Evolutionary conservation across 2,797 vertebrate genomes (phyloP), one percentile per base, ranked within the genome.

Genomic region (Sebastes aleutianus): DNA sequence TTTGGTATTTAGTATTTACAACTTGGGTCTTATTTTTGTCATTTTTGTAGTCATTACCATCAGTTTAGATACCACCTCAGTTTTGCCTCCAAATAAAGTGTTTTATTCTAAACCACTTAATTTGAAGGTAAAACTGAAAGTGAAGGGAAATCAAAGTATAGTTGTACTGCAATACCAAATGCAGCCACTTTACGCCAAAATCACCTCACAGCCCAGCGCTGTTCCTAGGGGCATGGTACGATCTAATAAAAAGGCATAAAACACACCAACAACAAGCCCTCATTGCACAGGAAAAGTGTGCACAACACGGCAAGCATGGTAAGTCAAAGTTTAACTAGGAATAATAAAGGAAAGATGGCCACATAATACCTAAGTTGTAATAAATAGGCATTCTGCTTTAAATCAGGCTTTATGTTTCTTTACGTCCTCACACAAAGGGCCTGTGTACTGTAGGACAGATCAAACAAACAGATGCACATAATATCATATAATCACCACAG

Each of bases 391-490:
- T 22, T 62, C 4, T 56, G 10, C 14, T 50, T 61, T 68, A 67
- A 18, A 29, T 36, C 22, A 56, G 27, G 2, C 50, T 50, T 50
- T 6, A 20, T 27, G 16, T 56, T 22, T 65, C 18, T 54, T 67
- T 18, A 20, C 1, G 6, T 54, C 2, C 18, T 29, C 2, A 26
- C n/a, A 73, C 29, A 47, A 47, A 47, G 3, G 43, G 43, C 20
- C 18, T 9, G 18, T 53, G 18, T 9, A 54, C 20, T 54, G 50
- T 54, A 54, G 47, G 36, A 73, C 56, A 74, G 12, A 70, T 80
- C 67, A 84, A 68, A 87, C 54, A 66, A 70, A 64, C 77, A 86
- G 66, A 85, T 79, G 80, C 63, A 69, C 57, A 67, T 50, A 50
- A 50, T 20, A 50, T 20, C 47, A 50, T 54, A 36, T 79, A 78